These are phyloP conservation scores for Bubo bubo DNA, from an alignment of 2,113 vertebrate genomes.

Conservation along the genomic window DNA sequence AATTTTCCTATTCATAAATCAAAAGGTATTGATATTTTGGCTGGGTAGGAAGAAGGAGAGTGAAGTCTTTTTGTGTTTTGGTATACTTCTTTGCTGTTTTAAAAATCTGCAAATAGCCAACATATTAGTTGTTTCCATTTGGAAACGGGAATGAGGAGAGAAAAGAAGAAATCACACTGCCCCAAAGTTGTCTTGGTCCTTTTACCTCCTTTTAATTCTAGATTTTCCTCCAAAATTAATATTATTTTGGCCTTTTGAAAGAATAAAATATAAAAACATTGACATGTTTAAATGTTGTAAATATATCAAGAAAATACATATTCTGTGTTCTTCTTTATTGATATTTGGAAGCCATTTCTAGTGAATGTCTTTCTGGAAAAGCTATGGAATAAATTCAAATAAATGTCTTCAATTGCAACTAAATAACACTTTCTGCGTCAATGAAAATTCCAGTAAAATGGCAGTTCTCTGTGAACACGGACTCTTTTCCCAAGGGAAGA, in stretches of 20 bases:
- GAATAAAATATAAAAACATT: background rate
- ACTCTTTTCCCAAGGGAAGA: background rate
- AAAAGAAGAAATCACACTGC: background rate
- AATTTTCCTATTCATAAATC: background rate
- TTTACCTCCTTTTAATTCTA: background rate
- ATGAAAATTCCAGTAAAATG: background rate
- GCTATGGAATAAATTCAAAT: background rate
- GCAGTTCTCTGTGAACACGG: background rate
- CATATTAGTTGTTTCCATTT: background rate
- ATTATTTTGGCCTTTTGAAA: background rate
- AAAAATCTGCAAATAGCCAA: background rate
- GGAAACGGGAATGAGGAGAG: background rate
- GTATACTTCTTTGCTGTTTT: background rate
- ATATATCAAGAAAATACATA: background rate
- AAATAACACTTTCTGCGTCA: background rate
- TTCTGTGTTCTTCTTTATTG: background rate
- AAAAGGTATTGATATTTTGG: background rate
- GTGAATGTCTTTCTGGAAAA: background rate
- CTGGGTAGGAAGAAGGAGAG: background rate
- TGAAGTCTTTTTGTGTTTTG: background rate
- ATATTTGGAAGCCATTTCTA: background rate
- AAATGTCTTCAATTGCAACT: background rate
- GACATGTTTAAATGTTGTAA: background rate
- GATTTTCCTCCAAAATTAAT: background rate
- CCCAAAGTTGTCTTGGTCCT: background rate